Evolutionary conservation across 2,888 invertebrate genomes (phyloP).

Genomic region (Dasysyrphus tricinctus): DNA sequence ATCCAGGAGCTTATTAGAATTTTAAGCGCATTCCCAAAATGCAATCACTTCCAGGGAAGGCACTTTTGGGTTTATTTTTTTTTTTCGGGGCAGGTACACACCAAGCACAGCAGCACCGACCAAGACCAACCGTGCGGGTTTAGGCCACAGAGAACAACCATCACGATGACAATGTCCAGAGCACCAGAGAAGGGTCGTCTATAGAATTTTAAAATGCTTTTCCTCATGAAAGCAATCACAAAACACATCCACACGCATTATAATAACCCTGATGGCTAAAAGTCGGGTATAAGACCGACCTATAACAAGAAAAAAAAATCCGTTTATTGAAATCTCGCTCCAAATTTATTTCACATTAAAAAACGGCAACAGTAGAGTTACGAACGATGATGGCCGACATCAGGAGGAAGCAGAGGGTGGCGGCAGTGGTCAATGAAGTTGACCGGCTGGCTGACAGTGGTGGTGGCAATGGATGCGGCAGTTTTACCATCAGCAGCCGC

Average conservation of each 20-base stretch:
- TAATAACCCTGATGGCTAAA: constrained; percentile 9
- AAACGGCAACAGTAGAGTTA: constrained; percentile 39
- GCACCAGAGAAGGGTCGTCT: constrained; percentile 32
- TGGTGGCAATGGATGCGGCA: constrained; percentile 50
- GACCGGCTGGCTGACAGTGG: constrained; percentile 40
- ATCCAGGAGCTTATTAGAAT: constrained; percentile 74
- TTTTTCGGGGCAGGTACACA: constrained; percentile 11
- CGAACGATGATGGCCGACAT: not conserved
- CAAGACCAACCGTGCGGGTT: constrained; percentile 29
- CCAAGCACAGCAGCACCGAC: not conserved
- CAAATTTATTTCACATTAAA: constrained; percentile 73
- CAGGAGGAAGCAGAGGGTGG: not conserved
- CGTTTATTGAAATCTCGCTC: constrained; percentile 75
- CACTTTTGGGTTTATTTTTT: constrained; percentile 34
- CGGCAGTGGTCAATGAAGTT: constrained; percentile 22
- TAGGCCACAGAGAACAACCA: constrained; percentile 38
- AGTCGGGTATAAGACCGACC: not conserved
- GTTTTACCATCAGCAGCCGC: constrained; percentile 62
- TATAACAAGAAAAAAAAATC: constrained; percentile 33
- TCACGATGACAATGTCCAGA: constrained; percentile 44
- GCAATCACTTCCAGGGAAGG: constrained; percentile 74
- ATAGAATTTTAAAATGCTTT: constrained; percentile 72
- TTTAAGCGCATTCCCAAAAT: constrained; percentile 75
- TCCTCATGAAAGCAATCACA: constrained; percentile 53
- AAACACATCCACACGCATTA: constrained; percentile 37